phyloP scores from a whole-genome alignment of 2,888 invertebrate species.

The Actias luna region DNA sequence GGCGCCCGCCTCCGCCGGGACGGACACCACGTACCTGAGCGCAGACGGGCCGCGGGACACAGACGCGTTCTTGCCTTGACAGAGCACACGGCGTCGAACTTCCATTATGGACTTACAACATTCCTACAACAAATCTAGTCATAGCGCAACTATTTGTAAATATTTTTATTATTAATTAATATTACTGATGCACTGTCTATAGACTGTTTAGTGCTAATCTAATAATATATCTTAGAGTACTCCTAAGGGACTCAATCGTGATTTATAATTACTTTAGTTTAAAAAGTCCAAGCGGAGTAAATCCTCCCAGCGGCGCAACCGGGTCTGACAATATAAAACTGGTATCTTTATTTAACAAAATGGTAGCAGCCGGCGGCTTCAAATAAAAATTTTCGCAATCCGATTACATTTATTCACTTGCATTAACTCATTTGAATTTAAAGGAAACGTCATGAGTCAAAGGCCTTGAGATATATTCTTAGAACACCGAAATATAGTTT shows the following conservation, averaged over 20 bases:
- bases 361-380: too few species aligned
- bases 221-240: not conserved
- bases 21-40: constrained; percentile 65
- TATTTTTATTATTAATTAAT: not conserved
- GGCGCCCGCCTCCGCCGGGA: constrained; percentile 55
- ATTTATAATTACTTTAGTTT: not conserved
- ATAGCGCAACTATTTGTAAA: not conserved
- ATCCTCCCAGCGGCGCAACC: too few species aligned
- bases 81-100: not conserved
- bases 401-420: too few species aligned
- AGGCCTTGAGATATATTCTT: too few species aligned
- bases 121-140: not conserved
- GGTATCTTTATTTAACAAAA: too few species aligned
- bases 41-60: constrained; percentile 48
- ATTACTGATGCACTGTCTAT: not conserved
- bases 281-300: too few species aligned
- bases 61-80: constrained; percentile 35
- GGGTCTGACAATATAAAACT: too few species aligned
- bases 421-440: too few species aligned
- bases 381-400: too few species aligned
- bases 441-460: too few species aligned
- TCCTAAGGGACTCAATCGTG: not conserved
- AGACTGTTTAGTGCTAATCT: not conserved
- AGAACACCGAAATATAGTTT: too few species aligned
- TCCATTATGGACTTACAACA: not conserved